Evolutionary conservation across 2,113 vertebrate genomes (phyloP).

Genomic region (Nothoprocta perdicaria): DNA sequence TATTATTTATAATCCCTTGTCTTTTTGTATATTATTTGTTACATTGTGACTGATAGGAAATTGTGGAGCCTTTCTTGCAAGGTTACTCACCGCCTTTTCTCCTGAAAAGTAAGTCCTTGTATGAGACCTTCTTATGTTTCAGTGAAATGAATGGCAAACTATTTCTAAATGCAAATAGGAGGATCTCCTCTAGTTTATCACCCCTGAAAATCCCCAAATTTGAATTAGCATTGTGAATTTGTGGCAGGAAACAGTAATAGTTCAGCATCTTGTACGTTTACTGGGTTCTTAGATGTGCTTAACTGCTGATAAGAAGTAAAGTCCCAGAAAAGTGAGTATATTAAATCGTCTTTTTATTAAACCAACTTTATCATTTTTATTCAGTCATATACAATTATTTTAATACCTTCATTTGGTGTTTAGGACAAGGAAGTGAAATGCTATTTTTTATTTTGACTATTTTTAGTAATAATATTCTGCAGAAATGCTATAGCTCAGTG

Average conservation of each 20-base stretch:
- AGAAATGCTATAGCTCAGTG: not conserved
- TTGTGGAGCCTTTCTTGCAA: not conserved
- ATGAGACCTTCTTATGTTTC: not conserved
- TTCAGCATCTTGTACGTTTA: not conserved
- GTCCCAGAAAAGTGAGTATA: not conserved
- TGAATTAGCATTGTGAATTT: not conserved
- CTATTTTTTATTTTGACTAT: not conserved
- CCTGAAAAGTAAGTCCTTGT: not conserved
- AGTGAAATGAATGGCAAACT: conserved; percentile 14
- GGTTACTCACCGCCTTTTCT: not conserved
- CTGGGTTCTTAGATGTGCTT: not conserved
- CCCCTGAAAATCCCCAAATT: conserved; percentile 7
- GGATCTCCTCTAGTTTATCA: not conserved
- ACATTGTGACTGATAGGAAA: accelerated
- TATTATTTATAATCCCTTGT: not conserved
- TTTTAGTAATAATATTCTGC: not conserved
- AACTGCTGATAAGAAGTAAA: conserved; percentile 31
- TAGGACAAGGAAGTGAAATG: not conserved
- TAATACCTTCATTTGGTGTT: not conserved
- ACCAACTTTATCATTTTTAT: not conserved
- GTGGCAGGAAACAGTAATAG: not conserved
- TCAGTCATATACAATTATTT: not conserved
- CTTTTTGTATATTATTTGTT: not conserved
- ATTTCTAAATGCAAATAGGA: conserved; percentile 27
- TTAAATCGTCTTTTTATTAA: not conserved